Base-by-base conservation (phyloP, 2,888 invertebrate species). In the Polylopha cassiicola region DNA sequence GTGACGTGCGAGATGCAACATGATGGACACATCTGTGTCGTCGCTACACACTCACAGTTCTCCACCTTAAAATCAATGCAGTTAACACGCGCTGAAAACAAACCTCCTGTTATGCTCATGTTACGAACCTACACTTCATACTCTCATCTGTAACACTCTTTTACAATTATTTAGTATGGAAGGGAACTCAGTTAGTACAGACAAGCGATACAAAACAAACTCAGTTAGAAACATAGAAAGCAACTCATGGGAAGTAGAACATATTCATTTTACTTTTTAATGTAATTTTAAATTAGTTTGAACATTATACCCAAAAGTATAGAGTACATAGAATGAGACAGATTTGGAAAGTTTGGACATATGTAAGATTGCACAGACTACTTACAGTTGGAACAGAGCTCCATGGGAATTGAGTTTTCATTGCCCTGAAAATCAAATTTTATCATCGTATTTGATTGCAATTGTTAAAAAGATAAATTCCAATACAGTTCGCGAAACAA, bases 371-470 rank as follows among this genome's bases (percentile, higher is more conserved):
- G 53, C 44, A 46, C 42, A 42, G 34, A 30, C 65, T 80, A 92
- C 95, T 94, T 88, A 95, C 95, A 95, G 77, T 95, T 97, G 76
- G 96, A 95, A 90, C 97, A 97, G 64, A 97, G 92, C 90, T 97
- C 97, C 95, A 97, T 95, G 61, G 97, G 96, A 75, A 97, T 90
- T 61, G 96, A 96, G 74, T 92, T 93, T 88, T 97, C 97, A 88
- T 97, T 97, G 86, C 97, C 97, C 97, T 97, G 89, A 37, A 90
- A 89, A 70, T 57, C 18, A 18, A 39, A 34, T 28, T 8, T 18
- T 11, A 10, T n/a, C n/a, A 14, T 13, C 2, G 29, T 8, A 30
- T 7, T 13, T 30, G n/a, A n/a, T n/a, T n/a, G n/a, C n/a, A n/a
- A n/a, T n/a, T n/a, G n/a, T n/a, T n/a, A n/a, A n/a, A n/a, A n/a